These are phyloP conservation scores for Edolisoma coerulescens DNA, from an alignment of 2,113 vertebrate species.

Conservation along the genomic window DNA sequence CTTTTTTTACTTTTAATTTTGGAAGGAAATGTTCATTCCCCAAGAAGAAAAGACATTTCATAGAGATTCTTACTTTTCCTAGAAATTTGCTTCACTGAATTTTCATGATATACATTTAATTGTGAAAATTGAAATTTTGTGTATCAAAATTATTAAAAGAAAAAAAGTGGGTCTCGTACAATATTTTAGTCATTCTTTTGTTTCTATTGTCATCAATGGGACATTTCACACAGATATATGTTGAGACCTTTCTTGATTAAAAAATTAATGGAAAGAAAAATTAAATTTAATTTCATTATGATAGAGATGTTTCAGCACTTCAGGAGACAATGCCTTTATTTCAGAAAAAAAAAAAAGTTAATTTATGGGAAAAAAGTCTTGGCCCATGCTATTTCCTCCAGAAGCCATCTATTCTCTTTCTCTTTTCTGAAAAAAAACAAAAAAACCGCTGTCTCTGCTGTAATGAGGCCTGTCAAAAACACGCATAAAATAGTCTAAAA, in stretches of 20 bases:
- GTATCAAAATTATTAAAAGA: background rate
- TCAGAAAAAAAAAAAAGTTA: background rate
- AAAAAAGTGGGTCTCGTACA: background rate
- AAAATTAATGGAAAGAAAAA: background rate
- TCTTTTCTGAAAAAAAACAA: background rate
- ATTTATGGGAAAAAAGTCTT: background rate
- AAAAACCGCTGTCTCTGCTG: background rate
- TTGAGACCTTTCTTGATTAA: background rate
- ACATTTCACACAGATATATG: background rate
- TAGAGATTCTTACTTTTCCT: background rate
- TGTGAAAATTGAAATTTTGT: background rate
- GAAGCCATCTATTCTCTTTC: background rate
- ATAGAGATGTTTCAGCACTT: background rate
- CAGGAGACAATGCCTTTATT: background rate
- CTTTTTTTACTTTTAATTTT: background rate
- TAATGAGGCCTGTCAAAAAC: background rate
- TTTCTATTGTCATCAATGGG: background rate
- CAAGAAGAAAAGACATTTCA: background rate
- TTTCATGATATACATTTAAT: background rate
- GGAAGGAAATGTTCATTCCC: background rate
- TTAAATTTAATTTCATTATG: background rate
- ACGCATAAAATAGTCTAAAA: background rate
- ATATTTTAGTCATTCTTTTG: background rate
- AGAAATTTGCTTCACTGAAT: background rate
- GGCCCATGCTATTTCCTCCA: background rate